Evolutionary conservation across 2,888 invertebrate genomes (phyloP).

Genomic region (Leptothorax acervorum): DNA sequence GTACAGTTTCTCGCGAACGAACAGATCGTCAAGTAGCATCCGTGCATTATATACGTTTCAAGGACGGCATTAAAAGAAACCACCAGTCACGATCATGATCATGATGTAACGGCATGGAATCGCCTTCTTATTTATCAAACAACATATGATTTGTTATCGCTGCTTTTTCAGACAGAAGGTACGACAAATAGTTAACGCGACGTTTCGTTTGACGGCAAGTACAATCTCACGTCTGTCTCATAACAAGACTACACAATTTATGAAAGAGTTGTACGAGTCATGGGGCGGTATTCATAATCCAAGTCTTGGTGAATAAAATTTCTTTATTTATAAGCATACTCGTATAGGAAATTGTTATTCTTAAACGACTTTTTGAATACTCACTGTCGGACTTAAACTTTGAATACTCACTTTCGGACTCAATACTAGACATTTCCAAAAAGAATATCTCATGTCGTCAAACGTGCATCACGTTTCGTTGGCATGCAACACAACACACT

Average conservation of each 20-base stretch:
- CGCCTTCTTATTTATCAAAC: slow-evolving; percentile 42
- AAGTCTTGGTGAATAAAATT: not conserved
- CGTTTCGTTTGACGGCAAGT: not conserved
- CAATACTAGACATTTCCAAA: not conserved
- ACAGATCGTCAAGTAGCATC: not conserved
- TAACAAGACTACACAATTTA: not conserved
- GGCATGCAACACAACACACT: slow-evolving; percentile 40
- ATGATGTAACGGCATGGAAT: slow-evolving; percentile 26
- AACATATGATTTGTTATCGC: slow-evolving; percentile 37
- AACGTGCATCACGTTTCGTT: not conserved
- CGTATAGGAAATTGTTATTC: not conserved
- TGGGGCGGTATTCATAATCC: not conserved
- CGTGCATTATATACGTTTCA: slow-evolving; percentile 26
- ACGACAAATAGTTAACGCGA: not conserved
- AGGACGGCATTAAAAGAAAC: slow-evolving; percentile 30
- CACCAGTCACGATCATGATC: slow-evolving; percentile 39
- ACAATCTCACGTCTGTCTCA: not conserved
- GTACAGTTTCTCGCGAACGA: slow-evolving; percentile 29
- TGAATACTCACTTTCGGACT: not conserved
- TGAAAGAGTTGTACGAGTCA: not conserved
- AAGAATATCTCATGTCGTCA: not conserved
- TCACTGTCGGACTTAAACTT: no score
- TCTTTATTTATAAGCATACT: not conserved
- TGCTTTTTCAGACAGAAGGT: not conserved
- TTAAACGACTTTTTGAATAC: not conserved